Percentiles rank a stretch among this genome's conserved stretches.
Conservation (phyloP, 2,888 invertebrate genomes). For the Anthrax anthrax region DNA sequence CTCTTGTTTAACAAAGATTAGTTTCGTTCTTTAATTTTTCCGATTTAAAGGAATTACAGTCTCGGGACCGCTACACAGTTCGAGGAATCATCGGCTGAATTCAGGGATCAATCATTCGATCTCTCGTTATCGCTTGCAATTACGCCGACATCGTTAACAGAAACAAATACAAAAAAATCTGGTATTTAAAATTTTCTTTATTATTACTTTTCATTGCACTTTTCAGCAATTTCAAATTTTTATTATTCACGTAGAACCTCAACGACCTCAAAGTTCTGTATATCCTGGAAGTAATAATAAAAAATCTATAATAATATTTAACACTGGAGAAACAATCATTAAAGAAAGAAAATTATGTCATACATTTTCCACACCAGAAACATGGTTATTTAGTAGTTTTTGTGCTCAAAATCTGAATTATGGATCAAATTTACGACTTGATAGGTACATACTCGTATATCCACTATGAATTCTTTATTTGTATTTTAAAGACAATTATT, state of each 20-base stretch:
- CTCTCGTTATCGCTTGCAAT: constrained; percentile 32
- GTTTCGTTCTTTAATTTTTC: background rate
- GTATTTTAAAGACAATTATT: background rate
- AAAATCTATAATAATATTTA: constrained; percentile 29
- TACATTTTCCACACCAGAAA: constrained; percentile 30
- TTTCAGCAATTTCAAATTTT: too few species aligned
- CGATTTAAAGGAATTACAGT: constrained; percentile 8
- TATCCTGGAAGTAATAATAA: constrained; percentile 29
- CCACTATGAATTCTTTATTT: background rate
- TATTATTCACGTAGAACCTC: constrained; percentile 11
- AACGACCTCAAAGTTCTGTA: constrained; percentile 19
- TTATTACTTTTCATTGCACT: too few species aligned
- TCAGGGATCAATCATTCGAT: constrained; percentile 30
- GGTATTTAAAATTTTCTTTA: too few species aligned
- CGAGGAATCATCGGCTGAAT: constrained; percentile 30
- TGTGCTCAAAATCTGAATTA: constrained; percentile 26
- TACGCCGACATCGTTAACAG: constrained; percentile 17
- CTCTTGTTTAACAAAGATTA: background rate
- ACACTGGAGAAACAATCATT: constrained; percentile 18
- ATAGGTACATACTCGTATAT: constrained; percentile 16
- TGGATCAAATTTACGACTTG: constrained; percentile 26
- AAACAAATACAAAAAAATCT: constrained; percentile 12
- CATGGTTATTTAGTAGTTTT: constrained; percentile 22
- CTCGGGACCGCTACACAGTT: constrained; percentile 22
- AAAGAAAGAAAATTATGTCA: constrained; percentile 28